Evolutionary conservation across 2,113 vertebrate genomes (phyloP), one percentile per base, ranked within the genome.

Genomic region (Lasiurus cinereus): DNA sequence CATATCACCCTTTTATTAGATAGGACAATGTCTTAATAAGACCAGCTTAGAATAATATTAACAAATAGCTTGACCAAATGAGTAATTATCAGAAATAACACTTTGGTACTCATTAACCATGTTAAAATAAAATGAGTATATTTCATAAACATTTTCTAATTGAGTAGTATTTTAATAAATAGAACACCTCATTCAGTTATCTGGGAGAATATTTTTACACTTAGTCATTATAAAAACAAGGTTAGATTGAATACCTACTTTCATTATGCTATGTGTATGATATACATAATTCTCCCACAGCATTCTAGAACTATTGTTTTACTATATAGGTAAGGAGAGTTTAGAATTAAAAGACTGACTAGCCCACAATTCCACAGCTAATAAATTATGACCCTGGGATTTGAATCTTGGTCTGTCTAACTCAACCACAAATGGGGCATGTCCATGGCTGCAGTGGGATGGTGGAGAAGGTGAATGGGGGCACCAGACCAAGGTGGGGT

Each of bases 201-300:
- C 66, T 69, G 22, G 16, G 18, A 91, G 36, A 54, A 31, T 24
- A 27, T 14, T 48, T 33, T 70, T 82, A 69, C 10, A 74, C 69
- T 79, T 85, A 80, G 54, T n/a, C 77, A 94, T 85, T 82, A 77
- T 39, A 87, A 79, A 73, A 94, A 77, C 36, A 87, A 87, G 80
- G 21, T 16, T 59, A 59, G 52, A 70, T 19, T 50, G 83, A 80
- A 31, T 18, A 50, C 21, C 64, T 50, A 76, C 70, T 33, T 59
- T 67, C 50, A 82, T 67, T 69, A 33, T 21, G 46, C 4, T 52
- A 50, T 76, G 21, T n/a, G 8, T 19, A 54, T 16, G 70, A 21
- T 6, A 0, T 29, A n/a, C 36, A 27, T 16, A 48, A 70, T 62
- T 67, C 15, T 83, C 39, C 69, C 22, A 56, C 3, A 91, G 56